These are phyloP conservation scores for Chrysochloris asiatica DNA, from an alignment of 2,113 vertebrate genomes.

Conservation along the genomic window DNA sequence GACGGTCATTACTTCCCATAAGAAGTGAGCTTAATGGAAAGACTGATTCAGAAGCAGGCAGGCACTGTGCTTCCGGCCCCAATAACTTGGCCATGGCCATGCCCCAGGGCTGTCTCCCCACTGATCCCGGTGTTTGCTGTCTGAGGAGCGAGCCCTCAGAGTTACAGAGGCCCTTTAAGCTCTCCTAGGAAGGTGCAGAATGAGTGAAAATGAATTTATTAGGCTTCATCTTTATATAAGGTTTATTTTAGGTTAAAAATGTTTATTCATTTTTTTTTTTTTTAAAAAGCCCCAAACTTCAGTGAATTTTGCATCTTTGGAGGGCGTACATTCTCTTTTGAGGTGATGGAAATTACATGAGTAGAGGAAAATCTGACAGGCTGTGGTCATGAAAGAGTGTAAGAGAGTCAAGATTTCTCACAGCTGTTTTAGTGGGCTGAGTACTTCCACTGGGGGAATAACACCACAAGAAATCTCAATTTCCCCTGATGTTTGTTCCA, in stretches of 20 bases:
- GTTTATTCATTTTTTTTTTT: slow-evolving; percentile 51
- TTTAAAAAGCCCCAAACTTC: not conserved
- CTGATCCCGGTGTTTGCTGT: too few relatives aligned
- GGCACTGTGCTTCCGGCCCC: not conserved
- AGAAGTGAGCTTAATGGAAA: not conserved
- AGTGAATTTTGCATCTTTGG: not conserved
- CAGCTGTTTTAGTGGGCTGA: slow-evolving; percentile 67
- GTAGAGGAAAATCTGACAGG: slow-evolving; percentile 38
- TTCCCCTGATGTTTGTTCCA: slow-evolving; percentile 64
- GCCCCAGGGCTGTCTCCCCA: not conserved
- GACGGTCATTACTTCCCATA: not conserved
- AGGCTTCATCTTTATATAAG: not conserved
- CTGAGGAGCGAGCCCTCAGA: not conserved
- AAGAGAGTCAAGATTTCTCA: slow-evolving; percentile 46
- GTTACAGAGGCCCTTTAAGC: not conserved
- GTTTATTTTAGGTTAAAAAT: not conserved
- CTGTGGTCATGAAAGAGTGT: slow-evolving; percentile 46
- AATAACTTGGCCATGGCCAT: rapidly evolving
- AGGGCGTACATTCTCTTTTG: slow-evolving; percentile 45
- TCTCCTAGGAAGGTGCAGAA: not conserved
- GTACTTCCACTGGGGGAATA: slow-evolving; percentile 53
- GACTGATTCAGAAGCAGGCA: not conserved
- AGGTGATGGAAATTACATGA: slow-evolving; percentile 35
- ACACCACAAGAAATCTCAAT: slow-evolving; percentile 49
- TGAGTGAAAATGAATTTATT: not conserved